Evolutionary conservation across 2,888 invertebrate species (phyloP), one percentile per base, ranked within the genome.

Genomic region (Metalampra italica): DNA sequence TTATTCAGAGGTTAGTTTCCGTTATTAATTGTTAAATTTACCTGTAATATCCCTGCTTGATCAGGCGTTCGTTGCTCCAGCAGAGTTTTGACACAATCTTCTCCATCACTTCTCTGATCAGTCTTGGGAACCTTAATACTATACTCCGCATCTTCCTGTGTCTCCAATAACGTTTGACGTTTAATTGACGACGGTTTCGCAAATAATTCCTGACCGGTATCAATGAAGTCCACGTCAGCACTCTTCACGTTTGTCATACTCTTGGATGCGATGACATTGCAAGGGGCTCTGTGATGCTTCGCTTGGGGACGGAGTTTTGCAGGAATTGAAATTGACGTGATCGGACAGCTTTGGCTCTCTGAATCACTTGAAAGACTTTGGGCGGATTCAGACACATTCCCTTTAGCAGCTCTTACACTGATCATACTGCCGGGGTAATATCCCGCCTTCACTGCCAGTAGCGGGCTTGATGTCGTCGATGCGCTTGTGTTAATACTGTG

Each of bases 381-480:
- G 65, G 91, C 86, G 57, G 94, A 94, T 61, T 93, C 94, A 12
- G 92, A 91, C 0, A 90, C 90, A 56, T 90, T 91, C 0, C 89
- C 87, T 51, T 91, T 91, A 1, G 91, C 80, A 0, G 92, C 91
- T 57, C 92, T 90, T 0, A 93, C 91, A 63, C 93, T 92, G 50
- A 92, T 82, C 77, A 93, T 84, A 58, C 93, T 92, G 1, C 92
- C 92, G 3, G 92, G 91, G 57, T 91, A 92, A 56, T 91, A 90
- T 0, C 92, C 90, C 64, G 92, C 91, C 9, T 92, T 90, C 47
- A 91, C 91, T 48, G 94, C 72, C 45, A 94, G 80, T 0, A 95
- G 95, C 66, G 94, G 94, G 0, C 95, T 94, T 43, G 91, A 92
- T 9, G 92, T 93, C 3, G 92, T 94, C 47, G 90, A 90, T 65